These are phyloP conservation scores for Micromys minutus DNA, from an alignment of 2,113 vertebrate genomes.

Conservation along the genomic window DNA sequence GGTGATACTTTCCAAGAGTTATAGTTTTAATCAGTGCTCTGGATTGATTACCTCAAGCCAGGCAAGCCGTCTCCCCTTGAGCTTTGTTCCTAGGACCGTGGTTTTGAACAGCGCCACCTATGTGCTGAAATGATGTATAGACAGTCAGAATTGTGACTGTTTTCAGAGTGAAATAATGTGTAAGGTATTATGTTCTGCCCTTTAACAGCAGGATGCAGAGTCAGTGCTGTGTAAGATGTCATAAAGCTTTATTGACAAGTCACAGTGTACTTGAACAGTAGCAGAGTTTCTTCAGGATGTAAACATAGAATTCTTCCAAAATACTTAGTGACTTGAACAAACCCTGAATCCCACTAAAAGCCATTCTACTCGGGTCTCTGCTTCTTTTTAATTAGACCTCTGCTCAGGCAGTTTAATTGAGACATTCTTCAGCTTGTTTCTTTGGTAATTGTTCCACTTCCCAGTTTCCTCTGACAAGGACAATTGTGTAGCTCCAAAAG, in stretches of 20 bases:
- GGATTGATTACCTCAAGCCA: neutral
- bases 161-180: constrained; percentile 3
- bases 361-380: neutral
- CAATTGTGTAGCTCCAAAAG: constrained; percentile 3
- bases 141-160: neutral
- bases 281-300: neutral
- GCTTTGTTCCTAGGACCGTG: neutral
- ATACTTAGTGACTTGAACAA: constrained; percentile 26
- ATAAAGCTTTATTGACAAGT: constrained; percentile 15
- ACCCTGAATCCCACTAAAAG: neutral
- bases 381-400: constrained; percentile 36
- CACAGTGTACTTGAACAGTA: neutral
- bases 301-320: constrained; percentile 33
- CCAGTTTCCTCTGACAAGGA: constrained; percentile 49
- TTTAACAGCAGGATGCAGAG: neutral
- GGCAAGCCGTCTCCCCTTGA: neutral
- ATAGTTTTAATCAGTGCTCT: neutral
- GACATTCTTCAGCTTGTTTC: constrained; percentile 23
- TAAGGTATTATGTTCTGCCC: neutral
- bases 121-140: neutral
- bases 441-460: constrained; percentile 46
- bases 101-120: constrained; percentile 2
- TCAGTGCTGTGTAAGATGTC: neutral
- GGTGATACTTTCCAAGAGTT: neutral
- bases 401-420: constrained; percentile 24